phyloP scores from a whole-genome alignment of 1,140 invertebrate genomes.

The Trypoxylus dichotomus region DNA sequence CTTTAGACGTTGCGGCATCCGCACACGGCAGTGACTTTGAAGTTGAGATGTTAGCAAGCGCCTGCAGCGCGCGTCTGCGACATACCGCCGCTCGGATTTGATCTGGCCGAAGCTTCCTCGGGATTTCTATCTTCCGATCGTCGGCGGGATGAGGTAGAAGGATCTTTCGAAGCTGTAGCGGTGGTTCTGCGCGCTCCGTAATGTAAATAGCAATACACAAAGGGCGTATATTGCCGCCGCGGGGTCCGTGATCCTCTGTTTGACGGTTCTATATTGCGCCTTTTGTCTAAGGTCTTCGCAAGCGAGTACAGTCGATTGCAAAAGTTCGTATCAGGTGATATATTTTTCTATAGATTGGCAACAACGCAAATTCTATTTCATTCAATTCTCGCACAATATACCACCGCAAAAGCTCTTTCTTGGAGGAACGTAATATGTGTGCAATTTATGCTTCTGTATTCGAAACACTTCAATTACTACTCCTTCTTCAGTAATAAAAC shows the following conservation, averaged over 20 bases:
- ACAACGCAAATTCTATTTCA: too few species aligned
- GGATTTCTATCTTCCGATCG: too few species aligned
- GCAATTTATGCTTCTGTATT: too few species aligned
- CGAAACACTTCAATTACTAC: too few species aligned
- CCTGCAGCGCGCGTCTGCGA: neutral
- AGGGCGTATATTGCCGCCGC: conserved; percentile 27
- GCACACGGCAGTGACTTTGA: conserved; percentile 26
- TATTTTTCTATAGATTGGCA: neutral
- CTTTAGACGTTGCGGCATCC: neutral
- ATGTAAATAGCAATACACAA: conserved; percentile 29
- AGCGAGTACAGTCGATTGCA: neutral
- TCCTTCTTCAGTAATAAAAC: too few species aligned
- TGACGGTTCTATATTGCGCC: conserved; percentile 22
- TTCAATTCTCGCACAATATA: too few species aligned
- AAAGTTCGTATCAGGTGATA: neutral
- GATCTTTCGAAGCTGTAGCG: neutral
- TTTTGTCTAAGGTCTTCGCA: conserved; percentile 19
- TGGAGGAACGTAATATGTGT: too few species aligned
- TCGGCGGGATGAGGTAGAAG: neutral
- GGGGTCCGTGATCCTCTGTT: conserved; percentile 23
- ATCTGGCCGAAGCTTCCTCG: neutral
- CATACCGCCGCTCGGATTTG: conserved; percentile 2
- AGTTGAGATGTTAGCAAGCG: conserved; percentile 26
- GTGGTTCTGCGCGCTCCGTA: neutral
- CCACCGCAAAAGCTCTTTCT: too few species aligned